Base-by-base conservation (phyloP, 2,888 invertebrate species). In the Uloborus plumipes region DNA sequence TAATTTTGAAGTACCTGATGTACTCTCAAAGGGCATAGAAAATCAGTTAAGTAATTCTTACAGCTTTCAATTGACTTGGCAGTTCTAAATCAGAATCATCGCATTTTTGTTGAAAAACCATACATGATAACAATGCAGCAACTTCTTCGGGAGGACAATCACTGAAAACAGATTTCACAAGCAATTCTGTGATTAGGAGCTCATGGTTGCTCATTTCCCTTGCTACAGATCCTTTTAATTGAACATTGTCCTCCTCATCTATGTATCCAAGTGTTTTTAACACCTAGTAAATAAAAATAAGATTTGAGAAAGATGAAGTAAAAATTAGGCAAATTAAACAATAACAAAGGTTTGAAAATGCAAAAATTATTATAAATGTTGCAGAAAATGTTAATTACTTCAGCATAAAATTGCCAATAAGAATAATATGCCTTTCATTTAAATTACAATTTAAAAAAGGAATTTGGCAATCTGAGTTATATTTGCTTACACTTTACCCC, bases 131-230 rank as follows among this genome's bases (percentile, higher is more conserved):
- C 58, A 99, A 89, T 0, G 98, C 97, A 0, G 98, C 98, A 61
- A 99, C 97, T 90, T 98, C 98, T 0, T 95, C 94, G 0, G 97
- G 94, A 84, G 93, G 92, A 84, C 96, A 92, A 87, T 94, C 93
- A 0, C 94, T 94, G 86, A 99, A 92, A 72, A 95, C 93, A 88
- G 98, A 97, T 85, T 95, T 93, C 86, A 98, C 93, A 53, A 99
- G 94, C 61, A 99, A 90, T 89, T 99, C 99, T 0, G 99, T 98
- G 84, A 99, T 94, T 72, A 99, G 92, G 22, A 99, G 90, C 89
- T 97, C 98, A 67, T 91, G 90, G 86, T 92, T 94, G 61, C 94
- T 94, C 92, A 96, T 94, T 89, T 94, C 93, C 87, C 95, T 94
- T 1, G 96, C 96, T 0, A 96, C 95, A 80, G 94, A 91, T 0